Percentiles rank a stretch among this genome's conserved stretches.
phyloP scores from a whole-genome alignment of 2,888 invertebrate genomes.

The Drosophila picticornis region DNA sequence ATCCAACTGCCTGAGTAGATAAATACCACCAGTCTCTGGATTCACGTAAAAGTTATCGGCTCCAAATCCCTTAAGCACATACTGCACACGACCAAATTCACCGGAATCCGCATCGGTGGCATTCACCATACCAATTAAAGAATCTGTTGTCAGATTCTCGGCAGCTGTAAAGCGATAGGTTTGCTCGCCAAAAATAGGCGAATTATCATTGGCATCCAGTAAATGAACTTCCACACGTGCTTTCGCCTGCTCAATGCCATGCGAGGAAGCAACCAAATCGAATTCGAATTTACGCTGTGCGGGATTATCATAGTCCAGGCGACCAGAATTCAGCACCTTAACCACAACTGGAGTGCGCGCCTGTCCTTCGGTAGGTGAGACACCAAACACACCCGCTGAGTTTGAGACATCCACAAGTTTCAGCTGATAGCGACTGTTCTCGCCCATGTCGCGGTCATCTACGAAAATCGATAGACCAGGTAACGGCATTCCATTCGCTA shows the following conservation, averaged over 20 bases:
- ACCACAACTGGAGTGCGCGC: constrained; percentile 91
- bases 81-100: constrained; percentile 89
- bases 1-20: constrained; percentile 89
- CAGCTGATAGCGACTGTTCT: constrained; percentile 90
- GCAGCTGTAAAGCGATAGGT: constrained; percentile 89
- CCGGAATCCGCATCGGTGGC: constrained; percentile 92
- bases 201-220: constrained; percentile 92
- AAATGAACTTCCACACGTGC: constrained; percentile 88
- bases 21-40: constrained; percentile 88
- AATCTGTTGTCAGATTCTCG: constrained; percentile 88
- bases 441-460: constrained; percentile 90
- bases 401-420: constrained; percentile 87
- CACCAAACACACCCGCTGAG: constrained; percentile 87
- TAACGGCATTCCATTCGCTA: constrained; percentile 89
- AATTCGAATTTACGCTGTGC: constrained; percentile 88
- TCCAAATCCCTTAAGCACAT: constrained; percentile 91
- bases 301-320: constrained; percentile 90
- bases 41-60: constrained; percentile 91
- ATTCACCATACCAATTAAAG: constrained; percentile 88
- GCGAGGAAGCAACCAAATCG: constrained; percentile 88
- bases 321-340: constrained; percentile 88
- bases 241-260: constrained; percentile 87
- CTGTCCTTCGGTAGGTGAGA: constrained; percentile 89
- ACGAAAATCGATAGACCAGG: constrained; percentile 91
- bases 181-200: constrained; percentile 88